Base-by-base conservation (phyloP, 2,888 invertebrate genomes). In the Amaurobius ferox region DNA sequence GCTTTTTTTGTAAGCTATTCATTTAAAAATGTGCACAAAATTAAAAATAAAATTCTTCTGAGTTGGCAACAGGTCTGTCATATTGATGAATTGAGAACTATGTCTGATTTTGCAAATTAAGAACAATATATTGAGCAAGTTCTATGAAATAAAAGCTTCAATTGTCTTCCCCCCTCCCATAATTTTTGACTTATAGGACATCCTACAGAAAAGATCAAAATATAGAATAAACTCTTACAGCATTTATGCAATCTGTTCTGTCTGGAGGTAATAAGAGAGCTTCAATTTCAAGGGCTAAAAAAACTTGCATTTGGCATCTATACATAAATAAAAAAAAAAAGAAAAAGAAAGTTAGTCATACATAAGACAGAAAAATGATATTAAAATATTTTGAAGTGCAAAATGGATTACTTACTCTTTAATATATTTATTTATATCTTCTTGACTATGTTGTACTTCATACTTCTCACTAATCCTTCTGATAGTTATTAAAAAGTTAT, bases 241-340 rank as follows among this genome's bases (percentile, higher is more conserved):
- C 61, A 13, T 66, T 55, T 5, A 66, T 66, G 35, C 76, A 71
- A n/a, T 16, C 35, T 44, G 71, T 71, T 62, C 35, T 61, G 13
- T 55, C 83, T 23, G 48, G 0, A 32, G 64, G 55, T 44, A 62
- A 40, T n/a, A 66, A 61, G 62, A 76, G 66, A 16, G 35, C 29
- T 83, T 83, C 83, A 62, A 77, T 71, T 71, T 83, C 83, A 71
- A 83, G 71, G 16, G 32, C 29, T 28, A 83, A 28, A 9, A 64
- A 29, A 29, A 61, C 40, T 77, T 83, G 83, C 11, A 83, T 23
- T 39, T 83, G 62, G 7, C 71, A 83, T 19, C 83, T 83, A 32
- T 29, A 44, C 11, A 0, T 28, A 29, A 64, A 13, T 35, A 35
- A 35, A 35, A 35, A 35, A 7, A 7, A 16, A 16, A 44, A 13